Percentiles rank a stretch among this genome's conserved stretches.
Evolutionary conservation across 2,797 vertebrate genomes (phyloP).

Genomic region (Notolabrus celidotus): DNA sequence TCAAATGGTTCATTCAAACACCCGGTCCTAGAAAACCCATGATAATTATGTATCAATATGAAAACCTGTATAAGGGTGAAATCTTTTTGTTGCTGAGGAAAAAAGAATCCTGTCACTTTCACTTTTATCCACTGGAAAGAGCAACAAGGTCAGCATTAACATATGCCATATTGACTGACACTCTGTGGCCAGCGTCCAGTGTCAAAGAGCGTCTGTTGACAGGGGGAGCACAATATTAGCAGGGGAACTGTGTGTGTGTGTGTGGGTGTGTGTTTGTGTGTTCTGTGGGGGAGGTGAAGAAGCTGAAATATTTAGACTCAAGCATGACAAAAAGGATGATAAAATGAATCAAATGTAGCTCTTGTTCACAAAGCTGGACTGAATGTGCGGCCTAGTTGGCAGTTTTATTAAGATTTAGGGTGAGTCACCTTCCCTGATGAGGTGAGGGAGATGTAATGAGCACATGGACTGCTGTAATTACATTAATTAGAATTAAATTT

Average conservation of each 20-base stretch:
- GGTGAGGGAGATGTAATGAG: slow-evolving; percentile 14
- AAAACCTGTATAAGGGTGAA: background rate
- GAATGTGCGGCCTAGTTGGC: background rate
- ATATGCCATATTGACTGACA: slow-evolving; percentile 36
- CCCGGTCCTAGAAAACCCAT: background rate
- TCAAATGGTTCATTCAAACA: background rate
- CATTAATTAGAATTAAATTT: slow-evolving; percentile 7
- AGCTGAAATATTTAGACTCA: background rate
- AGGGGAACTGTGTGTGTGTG: background rate
- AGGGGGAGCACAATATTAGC: slow-evolving; percentile 7
- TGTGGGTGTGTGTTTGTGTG: slow-evolving; percentile 13
- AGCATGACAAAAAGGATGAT: background rate
- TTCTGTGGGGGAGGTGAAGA: background rate
- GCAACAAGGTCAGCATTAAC: slow-evolving; percentile 35
- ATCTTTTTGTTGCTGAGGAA: background rate
- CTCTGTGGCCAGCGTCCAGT: slow-evolving; percentile 13
- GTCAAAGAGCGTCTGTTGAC: slow-evolving; percentile 32
- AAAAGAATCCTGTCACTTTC: background rate
- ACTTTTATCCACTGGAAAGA: slow-evolving; percentile 2
- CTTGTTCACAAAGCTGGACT: background rate
- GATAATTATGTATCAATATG: background rate
- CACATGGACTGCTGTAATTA: slow-evolving; percentile 5
- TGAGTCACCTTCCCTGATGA: slow-evolving; percentile 16
- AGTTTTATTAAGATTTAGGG: slow-evolving; percentile 5
- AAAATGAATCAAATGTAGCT: slow-evolving; percentile 2